Evolutionary conservation across 2,113 vertebrate genomes (phyloP).

Genomic region (Caretta caretta): DNA sequence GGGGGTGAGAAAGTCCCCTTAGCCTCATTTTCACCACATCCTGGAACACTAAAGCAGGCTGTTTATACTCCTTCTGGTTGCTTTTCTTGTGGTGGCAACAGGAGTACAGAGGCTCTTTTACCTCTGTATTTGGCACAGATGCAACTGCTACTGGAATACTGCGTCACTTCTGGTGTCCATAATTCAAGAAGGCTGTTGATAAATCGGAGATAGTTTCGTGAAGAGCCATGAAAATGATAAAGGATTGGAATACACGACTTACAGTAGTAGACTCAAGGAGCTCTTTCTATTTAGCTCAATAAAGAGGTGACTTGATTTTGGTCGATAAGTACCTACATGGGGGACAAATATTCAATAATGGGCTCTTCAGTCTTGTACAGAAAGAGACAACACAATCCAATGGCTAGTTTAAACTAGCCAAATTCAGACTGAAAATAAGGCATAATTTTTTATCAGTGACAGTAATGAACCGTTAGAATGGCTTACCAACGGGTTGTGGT

Average conservation of each 20-base stretch:
- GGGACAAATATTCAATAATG: neutral
- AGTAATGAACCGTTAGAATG: neutral
- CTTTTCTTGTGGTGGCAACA: neutral
- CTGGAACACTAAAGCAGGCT: neutral
- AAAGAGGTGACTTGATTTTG: neutral
- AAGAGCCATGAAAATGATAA: neutral
- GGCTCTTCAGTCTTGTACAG: neutral
- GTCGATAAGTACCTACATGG: neutral
- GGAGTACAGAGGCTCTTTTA: neutral
- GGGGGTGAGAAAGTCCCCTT: neutral
- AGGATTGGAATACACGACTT: neutral
- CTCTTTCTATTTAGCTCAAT: neutral
- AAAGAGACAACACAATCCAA: neutral
- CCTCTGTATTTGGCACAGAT: neutral
- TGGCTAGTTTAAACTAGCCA: neutral
- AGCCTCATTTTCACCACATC: neutral
- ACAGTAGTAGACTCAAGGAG: neutral
- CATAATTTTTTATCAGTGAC: neutral
- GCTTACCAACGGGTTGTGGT: neutral
- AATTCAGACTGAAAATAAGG: neutral
- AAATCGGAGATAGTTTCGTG: neutral
- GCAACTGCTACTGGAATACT: neutral
- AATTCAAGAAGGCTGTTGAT: neutral
- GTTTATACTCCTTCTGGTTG: neutral
- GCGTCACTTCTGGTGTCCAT: neutral